Conservation (phyloP, 2,113 vertebrate genomes). For the Eurypyga helias region DNA sequence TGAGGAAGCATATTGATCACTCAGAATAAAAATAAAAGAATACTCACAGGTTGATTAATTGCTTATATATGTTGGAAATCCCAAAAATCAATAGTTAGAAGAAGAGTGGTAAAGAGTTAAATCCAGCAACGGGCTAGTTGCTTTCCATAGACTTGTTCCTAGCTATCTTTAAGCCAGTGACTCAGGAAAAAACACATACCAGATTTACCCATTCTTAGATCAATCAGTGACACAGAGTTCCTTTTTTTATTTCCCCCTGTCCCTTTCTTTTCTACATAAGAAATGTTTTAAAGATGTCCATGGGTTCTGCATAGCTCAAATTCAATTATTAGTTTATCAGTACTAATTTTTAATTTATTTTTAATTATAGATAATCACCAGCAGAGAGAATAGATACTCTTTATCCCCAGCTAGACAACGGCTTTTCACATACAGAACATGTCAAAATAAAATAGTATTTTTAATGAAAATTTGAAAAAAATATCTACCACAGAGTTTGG, state of each 20-base stretch:
- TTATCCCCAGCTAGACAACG: neutral
- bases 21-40: neutral
- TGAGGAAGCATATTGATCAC: neutral
- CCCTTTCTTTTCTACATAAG: neutral
- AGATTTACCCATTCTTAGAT: neutral
- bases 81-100: neutral
- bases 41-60: neutral
- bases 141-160: neutral
- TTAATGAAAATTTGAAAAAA: neutral
- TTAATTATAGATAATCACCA: neutral
- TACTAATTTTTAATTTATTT: neutral
- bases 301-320: neutral
- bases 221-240: neutral
- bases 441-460: neutral
- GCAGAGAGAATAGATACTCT: neutral
- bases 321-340: neutral
- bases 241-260: neutral
- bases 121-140: neutral
- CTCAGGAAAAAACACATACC: neutral
- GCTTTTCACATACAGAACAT: neutral
- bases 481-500: neutral
- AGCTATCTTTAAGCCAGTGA: neutral
- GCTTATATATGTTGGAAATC: neutral
- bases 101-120: neutral
- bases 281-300: neutral